Conservation (phyloP, 2,888 invertebrate species). For the Cantharis lateralis region DNA sequence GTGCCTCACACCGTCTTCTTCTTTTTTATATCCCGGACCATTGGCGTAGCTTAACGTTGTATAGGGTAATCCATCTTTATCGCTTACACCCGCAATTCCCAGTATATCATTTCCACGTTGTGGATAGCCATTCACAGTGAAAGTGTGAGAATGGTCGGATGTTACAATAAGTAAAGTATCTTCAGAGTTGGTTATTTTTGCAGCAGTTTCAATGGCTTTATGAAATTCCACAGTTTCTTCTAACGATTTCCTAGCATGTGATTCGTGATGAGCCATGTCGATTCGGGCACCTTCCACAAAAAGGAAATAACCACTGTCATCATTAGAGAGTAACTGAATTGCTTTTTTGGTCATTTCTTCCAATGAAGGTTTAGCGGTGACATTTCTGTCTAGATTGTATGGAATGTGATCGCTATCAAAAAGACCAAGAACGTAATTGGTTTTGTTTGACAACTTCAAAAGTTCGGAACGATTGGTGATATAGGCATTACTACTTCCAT, state of each 20-base stretch:
- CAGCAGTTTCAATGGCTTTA: constrained; percentile 63
- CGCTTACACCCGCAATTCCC: constrained; percentile 56
- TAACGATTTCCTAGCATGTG: constrained; percentile 68
- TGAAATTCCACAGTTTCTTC: constrained; percentile 79
- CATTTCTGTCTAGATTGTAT: neutral
- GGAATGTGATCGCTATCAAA: neutral
- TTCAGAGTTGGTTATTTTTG: constrained; percentile 60
- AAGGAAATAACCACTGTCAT: constrained; percentile 72
- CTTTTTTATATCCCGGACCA: constrained; percentile 3
- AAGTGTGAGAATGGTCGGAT: constrained; percentile 78
- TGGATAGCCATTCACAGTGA: constrained; percentile 78
- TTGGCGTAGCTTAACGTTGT: constrained; percentile 73
- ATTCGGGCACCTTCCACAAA: constrained; percentile 76
- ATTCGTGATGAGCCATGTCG: constrained; percentile 77
- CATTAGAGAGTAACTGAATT: constrained; percentile 67
- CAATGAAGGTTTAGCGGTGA: constrained; percentile 63
- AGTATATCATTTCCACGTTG: constrained; percentile 65
- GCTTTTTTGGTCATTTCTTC: constrained; percentile 78
- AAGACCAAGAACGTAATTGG: neutral
- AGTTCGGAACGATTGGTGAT: neutral
- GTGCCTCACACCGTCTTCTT: constrained; percentile 45
- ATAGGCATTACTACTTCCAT: neutral
- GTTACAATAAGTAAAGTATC: constrained; percentile 79
- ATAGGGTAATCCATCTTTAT: constrained; percentile 64
- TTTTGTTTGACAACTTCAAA: neutral